Evolutionary conservation across 2,888 invertebrate species (phyloP).

Genomic region (Xylota sylvarum): DNA sequence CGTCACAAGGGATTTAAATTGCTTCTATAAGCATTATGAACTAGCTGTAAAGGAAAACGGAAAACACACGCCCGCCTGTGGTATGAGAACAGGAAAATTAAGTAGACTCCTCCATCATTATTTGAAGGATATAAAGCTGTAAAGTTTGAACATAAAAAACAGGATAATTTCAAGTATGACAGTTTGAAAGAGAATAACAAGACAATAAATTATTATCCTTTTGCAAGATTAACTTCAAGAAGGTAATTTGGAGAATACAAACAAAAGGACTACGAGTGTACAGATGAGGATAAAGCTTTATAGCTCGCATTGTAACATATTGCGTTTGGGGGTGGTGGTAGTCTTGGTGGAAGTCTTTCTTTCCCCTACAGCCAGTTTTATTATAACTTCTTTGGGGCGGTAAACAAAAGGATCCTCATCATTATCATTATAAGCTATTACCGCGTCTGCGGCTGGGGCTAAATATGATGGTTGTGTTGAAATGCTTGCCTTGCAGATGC

Average conservation of each 20-base stretch:
- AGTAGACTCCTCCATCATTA: conserved; percentile 14
- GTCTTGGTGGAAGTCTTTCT: conserved; percentile 17
- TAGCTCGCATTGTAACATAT: conserved; percentile 38
- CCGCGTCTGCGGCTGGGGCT: conserved; percentile 28
- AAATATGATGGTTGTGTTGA: conserved; percentile 14
- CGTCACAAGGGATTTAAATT: conserved; percentile 31
- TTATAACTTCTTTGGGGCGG: conserved; percentile 11
- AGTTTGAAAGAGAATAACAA: conserved; percentile 44
- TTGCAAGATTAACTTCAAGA: conserved; percentile 36
- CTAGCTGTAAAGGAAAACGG: not conserved
- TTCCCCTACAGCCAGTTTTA: conserved; percentile 14
- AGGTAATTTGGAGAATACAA: conserved; percentile 7
- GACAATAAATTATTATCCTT: conserved; percentile 49
- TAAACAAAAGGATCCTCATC: conserved; percentile 52
- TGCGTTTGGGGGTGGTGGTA: not conserved
- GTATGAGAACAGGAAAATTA: not conserved
- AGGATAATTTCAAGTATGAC: conserved; percentile 48
- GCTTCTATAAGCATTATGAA: conserved; percentile 9
- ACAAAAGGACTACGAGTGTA: not conserved
- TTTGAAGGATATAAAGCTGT: conserved; percentile 19
- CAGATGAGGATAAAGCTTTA: conserved; percentile 17
- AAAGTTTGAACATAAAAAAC: conserved; percentile 46
- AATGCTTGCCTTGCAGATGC: conserved; percentile 47
- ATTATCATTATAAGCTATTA: conserved; percentile 50
- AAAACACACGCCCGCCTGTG: not conserved